phyloP scores from a whole-genome alignment of 2,113 vertebrate species.

The Galeopterus variegatus region DNA sequence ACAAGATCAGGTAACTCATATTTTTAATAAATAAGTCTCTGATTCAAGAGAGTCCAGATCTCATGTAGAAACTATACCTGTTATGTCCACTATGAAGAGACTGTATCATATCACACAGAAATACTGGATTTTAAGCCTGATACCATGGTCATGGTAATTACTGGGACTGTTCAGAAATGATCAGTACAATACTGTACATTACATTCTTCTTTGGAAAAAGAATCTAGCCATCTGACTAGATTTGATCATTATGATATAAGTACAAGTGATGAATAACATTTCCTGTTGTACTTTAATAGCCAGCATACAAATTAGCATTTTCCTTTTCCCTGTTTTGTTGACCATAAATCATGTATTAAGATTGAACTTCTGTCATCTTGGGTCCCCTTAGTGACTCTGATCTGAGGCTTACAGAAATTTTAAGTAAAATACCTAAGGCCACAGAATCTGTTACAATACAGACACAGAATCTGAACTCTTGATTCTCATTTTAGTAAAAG shows the following conservation, averaged over 20 bases:
- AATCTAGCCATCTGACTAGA: not conserved
- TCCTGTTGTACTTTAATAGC: not conserved
- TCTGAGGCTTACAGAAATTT: not conserved
- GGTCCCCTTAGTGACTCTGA: not conserved
- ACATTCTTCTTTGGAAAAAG: not conserved
- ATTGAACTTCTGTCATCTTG: not conserved
- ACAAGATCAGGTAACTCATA: too few relatives aligned
- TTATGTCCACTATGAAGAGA: too few relatives aligned
- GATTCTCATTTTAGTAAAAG: not conserved
- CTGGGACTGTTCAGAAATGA: not conserved
- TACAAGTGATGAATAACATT: not conserved
- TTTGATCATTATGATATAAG: not conserved
- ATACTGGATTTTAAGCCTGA: not conserved
- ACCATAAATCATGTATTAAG: not conserved
- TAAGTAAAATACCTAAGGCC: not conserved
- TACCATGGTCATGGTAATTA: not conserved
- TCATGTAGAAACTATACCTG: not conserved
- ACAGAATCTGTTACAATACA: not conserved
- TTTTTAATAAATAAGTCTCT: not conserved
- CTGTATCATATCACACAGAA: not conserved
- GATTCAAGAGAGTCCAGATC: not conserved
- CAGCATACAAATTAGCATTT: not conserved
- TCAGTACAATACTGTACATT: not conserved
- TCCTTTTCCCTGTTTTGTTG: not conserved
- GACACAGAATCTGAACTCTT: not conserved